A percentile compares a stretch with the other conserved stretches of the same genome.
Conservation (phyloP, 1,140 invertebrate species). For the Whitmania pigra region DNA sequence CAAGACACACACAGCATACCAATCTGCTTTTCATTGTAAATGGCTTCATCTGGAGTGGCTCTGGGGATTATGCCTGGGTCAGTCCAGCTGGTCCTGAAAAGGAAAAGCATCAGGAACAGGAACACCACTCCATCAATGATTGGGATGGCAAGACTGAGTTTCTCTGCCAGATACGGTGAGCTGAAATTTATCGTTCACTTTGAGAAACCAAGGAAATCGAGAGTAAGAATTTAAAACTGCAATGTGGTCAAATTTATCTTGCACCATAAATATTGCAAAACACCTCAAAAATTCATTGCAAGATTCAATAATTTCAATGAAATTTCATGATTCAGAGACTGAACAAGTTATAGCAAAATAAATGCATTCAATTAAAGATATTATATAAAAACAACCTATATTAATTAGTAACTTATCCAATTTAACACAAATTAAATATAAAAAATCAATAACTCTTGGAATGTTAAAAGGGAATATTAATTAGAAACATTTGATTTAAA, state of each 20-base stretch:
- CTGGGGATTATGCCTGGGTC: constrained; percentile 86
- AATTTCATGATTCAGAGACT: no score
- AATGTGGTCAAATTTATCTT: neutral
- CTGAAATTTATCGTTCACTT: constrained; percentile 48
- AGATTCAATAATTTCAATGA: no score
- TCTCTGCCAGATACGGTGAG: constrained; percentile 66
- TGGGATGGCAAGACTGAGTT: constrained; percentile 73
- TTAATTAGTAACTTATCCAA: no score
- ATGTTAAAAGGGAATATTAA: no score
- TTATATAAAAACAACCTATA: no score
- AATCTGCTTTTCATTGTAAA: constrained; percentile 67
- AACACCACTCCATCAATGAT: constrained; percentile 71
- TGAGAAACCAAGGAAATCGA: constrained; percentile 2
- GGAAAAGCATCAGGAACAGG: constrained; percentile 74
- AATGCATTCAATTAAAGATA: no score
- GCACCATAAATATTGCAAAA: no score
- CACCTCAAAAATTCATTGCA: no score
- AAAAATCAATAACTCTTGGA: no score
- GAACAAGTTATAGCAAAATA: no score
- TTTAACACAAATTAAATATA: neutral
- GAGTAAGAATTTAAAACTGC: neutral
- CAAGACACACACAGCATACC: constrained; percentile 34
- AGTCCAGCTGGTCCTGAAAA: constrained; percentile 78
- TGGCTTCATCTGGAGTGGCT: constrained; percentile 76
- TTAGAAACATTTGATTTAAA: no score